phyloP scores from a whole-genome alignment of 2,888 invertebrate species.

The Shargacucullia verbasci region DNA sequence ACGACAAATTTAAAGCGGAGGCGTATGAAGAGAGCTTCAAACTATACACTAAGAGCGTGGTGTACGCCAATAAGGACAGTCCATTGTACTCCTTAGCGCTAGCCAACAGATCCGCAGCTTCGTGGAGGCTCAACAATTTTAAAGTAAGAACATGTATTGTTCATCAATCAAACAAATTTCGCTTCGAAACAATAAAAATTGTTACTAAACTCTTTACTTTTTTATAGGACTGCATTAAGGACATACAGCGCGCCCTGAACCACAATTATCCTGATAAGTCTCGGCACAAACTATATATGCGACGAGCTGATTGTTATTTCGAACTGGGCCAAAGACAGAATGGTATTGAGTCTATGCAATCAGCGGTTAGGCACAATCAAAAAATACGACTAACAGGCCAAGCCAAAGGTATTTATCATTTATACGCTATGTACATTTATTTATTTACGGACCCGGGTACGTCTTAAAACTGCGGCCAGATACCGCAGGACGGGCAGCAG shows the following conservation, averaged over 20 bases:
- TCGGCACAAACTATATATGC: constrained; percentile 90
- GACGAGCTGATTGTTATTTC: constrained; percentile 90
- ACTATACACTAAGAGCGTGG: constrained; percentile 90
- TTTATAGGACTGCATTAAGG: constrained; percentile 90
- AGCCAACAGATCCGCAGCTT: constrained; percentile 92
- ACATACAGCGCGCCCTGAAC: constrained; percentile 90
- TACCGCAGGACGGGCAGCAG: no score
- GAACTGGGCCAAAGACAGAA: constrained; percentile 81
- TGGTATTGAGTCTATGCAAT: constrained; percentile 71
- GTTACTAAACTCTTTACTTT: background rate
- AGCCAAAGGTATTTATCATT: constrained; percentile 20
- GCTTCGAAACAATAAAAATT: no score
- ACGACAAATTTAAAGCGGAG: constrained; percentile 88
- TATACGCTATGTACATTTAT: no score
- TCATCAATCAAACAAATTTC: no score
- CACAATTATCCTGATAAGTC: constrained; percentile 90
- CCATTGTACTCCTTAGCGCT: constrained; percentile 90
- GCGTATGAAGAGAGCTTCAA: constrained; percentile 85
- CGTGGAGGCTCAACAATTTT: constrained; percentile 89
- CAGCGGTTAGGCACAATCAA: constrained; percentile 53
- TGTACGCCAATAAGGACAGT: constrained; percentile 87
- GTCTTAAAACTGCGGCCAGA: no score
- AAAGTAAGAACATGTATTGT: constrained; percentile 74
- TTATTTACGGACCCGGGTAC: no score
- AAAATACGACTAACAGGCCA: constrained; percentile 19